A percentile compares a stretch with the other conserved stretches of the same genome.
phyloP scores from a whole-genome alignment of 1,140 invertebrate genomes.

The Zaprionus inermis region DNA sequence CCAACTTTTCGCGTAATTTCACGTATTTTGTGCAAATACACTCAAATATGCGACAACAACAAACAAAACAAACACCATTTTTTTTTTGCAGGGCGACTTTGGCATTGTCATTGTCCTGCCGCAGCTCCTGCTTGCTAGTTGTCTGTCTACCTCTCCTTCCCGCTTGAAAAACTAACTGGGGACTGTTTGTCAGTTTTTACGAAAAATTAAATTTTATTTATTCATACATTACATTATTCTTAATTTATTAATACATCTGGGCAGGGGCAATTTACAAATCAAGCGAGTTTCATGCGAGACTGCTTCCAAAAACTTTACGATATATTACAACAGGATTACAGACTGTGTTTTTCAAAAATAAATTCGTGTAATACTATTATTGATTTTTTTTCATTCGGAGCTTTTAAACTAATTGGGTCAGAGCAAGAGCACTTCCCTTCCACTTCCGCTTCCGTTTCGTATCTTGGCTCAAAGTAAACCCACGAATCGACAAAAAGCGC shows the following conservation, averaged over 20 bases:
- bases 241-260: conserved; percentile 62
- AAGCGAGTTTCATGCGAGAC: conserved; percentile 11
- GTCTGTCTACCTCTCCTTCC: conserved; percentile 8
- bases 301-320: not conserved
- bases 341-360: not conserved
- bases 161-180: conserved; percentile 37
- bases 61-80: conserved; percentile 59
- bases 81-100: conserved; percentile 58
- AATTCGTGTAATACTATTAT: conserved; percentile 12
- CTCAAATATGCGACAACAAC: conserved; percentile 71
- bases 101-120: conserved; percentile 27
- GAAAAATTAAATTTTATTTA: conserved; percentile 81
- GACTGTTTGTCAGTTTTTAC: conserved; percentile 70
- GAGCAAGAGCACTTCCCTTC: conserved; percentile 6
- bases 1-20: conserved; percentile 78
- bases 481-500: conserved; percentile 58
- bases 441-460: no score
- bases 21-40: conserved; percentile 79
- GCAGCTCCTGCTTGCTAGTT: not conserved
- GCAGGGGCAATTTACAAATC: conserved; percentile 47
- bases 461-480: conserved; percentile 35
- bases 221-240: conserved; percentile 58
- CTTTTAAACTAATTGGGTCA: conserved; percentile 69
- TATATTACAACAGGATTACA: not conserved
- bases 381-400: conserved; percentile 48